Percentiles rank a stretch among this genome's conserved stretches.
Evolutionary conservation across 2,113 vertebrate species (phyloP).

Genomic region (Elephantulus edwardii): DNA sequence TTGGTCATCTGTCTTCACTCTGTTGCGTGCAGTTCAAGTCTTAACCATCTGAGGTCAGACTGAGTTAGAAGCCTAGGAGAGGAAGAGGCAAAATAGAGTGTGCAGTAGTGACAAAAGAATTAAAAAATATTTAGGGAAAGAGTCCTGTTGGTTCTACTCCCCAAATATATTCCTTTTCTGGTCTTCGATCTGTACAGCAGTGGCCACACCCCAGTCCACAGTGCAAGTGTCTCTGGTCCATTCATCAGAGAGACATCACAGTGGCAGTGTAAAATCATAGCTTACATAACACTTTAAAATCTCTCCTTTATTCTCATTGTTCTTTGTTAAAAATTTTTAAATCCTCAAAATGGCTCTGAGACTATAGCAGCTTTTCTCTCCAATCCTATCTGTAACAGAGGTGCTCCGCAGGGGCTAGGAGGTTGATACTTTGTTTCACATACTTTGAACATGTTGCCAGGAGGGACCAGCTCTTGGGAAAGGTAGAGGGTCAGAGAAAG

Average conservation of each 20-base stretch:
- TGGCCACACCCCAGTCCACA: rapidly evolving
- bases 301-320: background rate
- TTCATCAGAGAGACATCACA: background rate
- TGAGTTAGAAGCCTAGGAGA: too few species aligned
- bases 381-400: too few species aligned
- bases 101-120: too few species aligned
- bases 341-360: background rate
- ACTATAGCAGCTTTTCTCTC: background rate
- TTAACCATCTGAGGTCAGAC: background rate
- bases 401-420: too few species aligned
- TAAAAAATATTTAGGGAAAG: too few species aligned
- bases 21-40: background rate
- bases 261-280: background rate
- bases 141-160: background rate
- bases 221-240: background rate
- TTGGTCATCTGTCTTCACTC: background rate
- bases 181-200: background rate
- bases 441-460: too few species aligned
- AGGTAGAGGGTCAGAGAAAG: too few species aligned
- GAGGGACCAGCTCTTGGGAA: too few species aligned
- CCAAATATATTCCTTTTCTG: background rate
- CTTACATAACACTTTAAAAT: background rate
- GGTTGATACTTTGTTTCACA: too few species aligned
- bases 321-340: background rate
- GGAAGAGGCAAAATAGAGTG: too few species aligned